Evolutionary conservation across 2,888 invertebrate species (phyloP).

Genomic region (Osmoderma eremita): DNA sequence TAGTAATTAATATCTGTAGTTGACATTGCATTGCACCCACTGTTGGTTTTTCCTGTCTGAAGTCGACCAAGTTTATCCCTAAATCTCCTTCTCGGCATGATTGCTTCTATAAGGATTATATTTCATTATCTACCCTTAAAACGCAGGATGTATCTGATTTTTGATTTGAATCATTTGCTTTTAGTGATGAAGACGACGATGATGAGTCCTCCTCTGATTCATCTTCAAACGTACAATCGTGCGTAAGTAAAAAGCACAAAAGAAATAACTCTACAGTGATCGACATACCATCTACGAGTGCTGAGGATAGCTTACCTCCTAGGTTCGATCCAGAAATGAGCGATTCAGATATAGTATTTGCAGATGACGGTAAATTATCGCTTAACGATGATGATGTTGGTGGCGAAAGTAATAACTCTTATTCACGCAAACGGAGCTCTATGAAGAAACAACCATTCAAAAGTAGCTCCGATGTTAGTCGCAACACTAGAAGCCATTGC

Average conservation of each 20-base stretch:
- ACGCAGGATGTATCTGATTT: no score
- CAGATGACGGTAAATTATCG: not conserved
- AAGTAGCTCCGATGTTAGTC: not conserved
- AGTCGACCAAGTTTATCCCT: no score
- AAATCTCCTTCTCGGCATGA: no score
- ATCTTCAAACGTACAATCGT: not conserved
- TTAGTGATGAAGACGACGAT: not conserved
- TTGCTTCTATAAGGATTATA: no score
- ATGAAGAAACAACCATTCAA: not conserved
- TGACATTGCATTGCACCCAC: no score
- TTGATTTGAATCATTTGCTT: no score
- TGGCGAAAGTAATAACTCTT: not conserved
- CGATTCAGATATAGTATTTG: slow-evolving; percentile 7
- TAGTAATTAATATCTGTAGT: no score
- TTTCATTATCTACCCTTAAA: no score
- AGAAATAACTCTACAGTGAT: slow-evolving; percentile 40
- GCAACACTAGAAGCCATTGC: slow-evolving; percentile 24
- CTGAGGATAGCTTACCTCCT: not conserved
- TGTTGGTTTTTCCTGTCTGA: no score
- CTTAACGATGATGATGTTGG: no score
- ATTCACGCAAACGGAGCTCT: not conserved
- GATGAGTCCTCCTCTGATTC: not conserved
- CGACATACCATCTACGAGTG: slow-evolving; percentile 9
- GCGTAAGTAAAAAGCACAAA: slow-evolving; percentile 21
- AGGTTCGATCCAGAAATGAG: not conserved